Evolutionary conservation across 2,113 vertebrate species (phyloP).

Genomic region (Vanacampus margaritifer): DNA sequence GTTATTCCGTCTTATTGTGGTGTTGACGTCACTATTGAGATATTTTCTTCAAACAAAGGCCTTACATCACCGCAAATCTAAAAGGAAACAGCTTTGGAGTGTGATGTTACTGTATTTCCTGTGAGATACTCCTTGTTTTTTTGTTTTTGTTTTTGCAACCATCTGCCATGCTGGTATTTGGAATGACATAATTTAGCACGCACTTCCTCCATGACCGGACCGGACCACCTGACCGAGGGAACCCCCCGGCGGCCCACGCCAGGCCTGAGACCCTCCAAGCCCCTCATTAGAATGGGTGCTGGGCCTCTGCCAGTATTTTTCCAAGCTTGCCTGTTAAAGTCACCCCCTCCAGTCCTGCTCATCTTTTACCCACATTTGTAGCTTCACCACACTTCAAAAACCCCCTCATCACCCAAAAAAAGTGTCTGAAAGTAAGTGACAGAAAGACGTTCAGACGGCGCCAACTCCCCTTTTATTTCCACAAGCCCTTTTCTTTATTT

Average conservation of each 20-base stretch:
- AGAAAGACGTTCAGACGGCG: conserved; percentile 20
- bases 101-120: background rate
- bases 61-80: background rate
- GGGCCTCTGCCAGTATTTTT: conserved; percentile 46
- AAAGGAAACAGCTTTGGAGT: background rate
- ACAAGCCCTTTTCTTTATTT: conserved; percentile 24
- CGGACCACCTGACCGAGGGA: background rate
- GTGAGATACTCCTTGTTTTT: background rate
- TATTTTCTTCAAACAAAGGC: background rate
- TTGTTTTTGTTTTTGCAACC: background rate
- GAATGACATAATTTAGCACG: background rate
- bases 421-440: conserved; percentile 39
- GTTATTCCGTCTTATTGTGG: background rate
- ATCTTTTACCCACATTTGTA: conserved; percentile 38
- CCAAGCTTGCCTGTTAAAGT: conserved; percentile 56
- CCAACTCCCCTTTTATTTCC: conserved; percentile 22
- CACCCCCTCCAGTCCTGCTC: conserved; percentile 25
- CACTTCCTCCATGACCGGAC: background rate
- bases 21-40: background rate
- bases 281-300: conserved; percentile 40
- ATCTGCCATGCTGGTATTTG: background rate
- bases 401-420: conserved; percentile 27
- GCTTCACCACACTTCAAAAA: conserved; percentile 56
- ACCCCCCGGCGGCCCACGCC: background rate
- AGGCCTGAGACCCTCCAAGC: background rate